Evolutionary conservation across 2,113 vertebrate species (phyloP), one percentile per base, ranked within the genome.

Genomic region (Cinclus cinclus): DNA sequence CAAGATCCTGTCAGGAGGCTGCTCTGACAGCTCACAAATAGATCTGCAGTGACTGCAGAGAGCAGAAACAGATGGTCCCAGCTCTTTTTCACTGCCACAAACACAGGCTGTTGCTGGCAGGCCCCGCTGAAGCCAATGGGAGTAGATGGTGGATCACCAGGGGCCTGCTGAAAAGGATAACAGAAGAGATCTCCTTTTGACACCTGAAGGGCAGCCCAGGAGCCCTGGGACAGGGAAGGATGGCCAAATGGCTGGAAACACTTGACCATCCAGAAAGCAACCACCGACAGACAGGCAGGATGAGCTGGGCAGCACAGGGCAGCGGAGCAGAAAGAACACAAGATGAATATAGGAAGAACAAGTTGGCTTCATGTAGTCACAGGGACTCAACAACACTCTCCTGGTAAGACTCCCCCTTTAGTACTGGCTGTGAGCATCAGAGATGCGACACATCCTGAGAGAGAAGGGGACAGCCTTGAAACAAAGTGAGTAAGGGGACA

Each of bases 21-120:
- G 63, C 58, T 73, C 62, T 55, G 10, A 53, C 63, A 75, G 49
- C 64, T 92, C 90, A 85, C 65, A 75, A 69, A 94, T 8, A 94
- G 83, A 81, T 46, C 73, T 56, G 44, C 64, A 81, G 67, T 46
- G 41, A 83, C 44, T 80, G 50, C 68, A 83, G 42, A 76, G 85
- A 90, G 42, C 73, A 89, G 68, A 25, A 89, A 31, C 95, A 95
- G 95, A 97, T 95, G 94, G 94, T 78, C 47, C 22, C 56, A 44
- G 44, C 68, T 44, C 55, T 70, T 86, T 86, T 70, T 44, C 56
- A 60, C 56, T 78, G 89, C 94, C 92, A 95, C 80, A 81, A 92
- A 81, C 21, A 47, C 15, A 47, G 80, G 33, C 64, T 90, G 42
- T 22, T 83, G 63, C 68, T 88, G 73, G 80, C 92, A 89, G 85